These are phyloP conservation scores for Coecobrya sp. DNA, from an alignment of 2,888 invertebrate genomes.

Conservation along the genomic window DNA sequence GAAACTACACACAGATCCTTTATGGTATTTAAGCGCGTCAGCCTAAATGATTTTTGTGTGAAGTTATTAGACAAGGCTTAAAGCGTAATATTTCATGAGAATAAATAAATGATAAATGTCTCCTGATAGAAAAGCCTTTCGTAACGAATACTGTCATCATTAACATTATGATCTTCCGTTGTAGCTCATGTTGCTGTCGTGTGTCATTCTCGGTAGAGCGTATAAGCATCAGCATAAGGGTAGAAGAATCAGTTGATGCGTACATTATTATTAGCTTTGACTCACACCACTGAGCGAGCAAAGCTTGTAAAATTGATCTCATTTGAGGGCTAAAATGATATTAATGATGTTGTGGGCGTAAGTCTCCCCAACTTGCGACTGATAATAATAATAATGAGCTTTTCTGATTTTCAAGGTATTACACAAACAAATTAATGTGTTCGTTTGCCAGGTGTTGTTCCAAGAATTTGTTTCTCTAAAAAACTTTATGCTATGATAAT, in stretches of 20 bases:
- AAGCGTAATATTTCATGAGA: constrained; percentile 9
- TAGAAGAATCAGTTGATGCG: not conserved
- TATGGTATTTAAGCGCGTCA: too few relatives aligned
- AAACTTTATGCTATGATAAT: too few relatives aligned
- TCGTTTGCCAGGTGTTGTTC: not conserved
- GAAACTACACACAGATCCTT: too few relatives aligned
- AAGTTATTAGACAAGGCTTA: constrained; percentile 1
- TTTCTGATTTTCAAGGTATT: constrained; percentile 8
- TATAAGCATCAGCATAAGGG: not conserved
- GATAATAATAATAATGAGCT: constrained; percentile 40
- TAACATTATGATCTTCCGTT: constrained; percentile 5
- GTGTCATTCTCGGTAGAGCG: not conserved
- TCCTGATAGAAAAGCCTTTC: not conserved
- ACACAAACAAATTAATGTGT: not conserved
- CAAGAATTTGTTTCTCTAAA: not conserved
- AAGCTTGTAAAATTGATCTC: constrained; percentile 3
- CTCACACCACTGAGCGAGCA: not conserved
- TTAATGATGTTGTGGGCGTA: constrained; percentile 44
- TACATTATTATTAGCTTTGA: not conserved
- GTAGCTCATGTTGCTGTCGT: not conserved
- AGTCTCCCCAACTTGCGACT: not conserved
- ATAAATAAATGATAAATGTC: constrained; percentile 1
- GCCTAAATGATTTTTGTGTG: too few relatives aligned
- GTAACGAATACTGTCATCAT: constrained; percentile 1
- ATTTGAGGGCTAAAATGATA: constrained; percentile 22